Evolutionary conservation across 1,140 invertebrate species (phyloP), one percentile per base, ranked within the genome.

Genomic region (Ceratina japonica): DNA sequence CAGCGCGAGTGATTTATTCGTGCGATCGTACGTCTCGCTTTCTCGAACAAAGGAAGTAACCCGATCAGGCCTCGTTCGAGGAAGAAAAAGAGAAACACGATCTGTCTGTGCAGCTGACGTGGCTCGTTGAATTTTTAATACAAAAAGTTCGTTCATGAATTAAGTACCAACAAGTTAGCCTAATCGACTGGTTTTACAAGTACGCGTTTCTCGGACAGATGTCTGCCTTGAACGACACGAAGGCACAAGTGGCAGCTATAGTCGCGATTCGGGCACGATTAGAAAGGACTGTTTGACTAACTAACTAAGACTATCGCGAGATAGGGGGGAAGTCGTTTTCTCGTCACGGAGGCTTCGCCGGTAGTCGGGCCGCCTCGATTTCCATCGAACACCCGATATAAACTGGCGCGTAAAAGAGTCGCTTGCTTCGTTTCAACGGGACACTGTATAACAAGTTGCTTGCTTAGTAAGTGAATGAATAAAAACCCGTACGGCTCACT

Each of bases 381-480:
- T 84, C 83, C 79, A 75, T 56, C 56, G 61, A 71, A 74, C 74
- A 81, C 59, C 51, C 61, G 44, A 75, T 81, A 84, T 84, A 75
- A 63, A 69, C 66, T 64, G 72, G 61, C 72, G 56, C 75, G 73
- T 58, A 75, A 81, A 81, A 79, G 79, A 82, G 75, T 88, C 76
- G 86, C 87, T 89, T 81, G 88, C 83, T 90, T 86, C 86, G 87
- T 90, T 80, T 76, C 72, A 84, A 90, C 85, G 80, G 78, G 76
- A 68, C 71, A 84, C 77, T 86, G 74, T 79, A 86, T 82, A 87
- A 87, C 80, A 89, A 90, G 87, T 89, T 89, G 91, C 91, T 92
- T 92, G 91, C 91, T 92, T 89, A 91, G 90, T 92, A 92, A 92
- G 91, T 91, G 88, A 92, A 92, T 92, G 89, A 90, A 91, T 89